These are phyloP conservation scores for Chromoteleia sp. DNA, from an alignment of 2,888 invertebrate genomes.

Conservation along the genomic window DNA sequence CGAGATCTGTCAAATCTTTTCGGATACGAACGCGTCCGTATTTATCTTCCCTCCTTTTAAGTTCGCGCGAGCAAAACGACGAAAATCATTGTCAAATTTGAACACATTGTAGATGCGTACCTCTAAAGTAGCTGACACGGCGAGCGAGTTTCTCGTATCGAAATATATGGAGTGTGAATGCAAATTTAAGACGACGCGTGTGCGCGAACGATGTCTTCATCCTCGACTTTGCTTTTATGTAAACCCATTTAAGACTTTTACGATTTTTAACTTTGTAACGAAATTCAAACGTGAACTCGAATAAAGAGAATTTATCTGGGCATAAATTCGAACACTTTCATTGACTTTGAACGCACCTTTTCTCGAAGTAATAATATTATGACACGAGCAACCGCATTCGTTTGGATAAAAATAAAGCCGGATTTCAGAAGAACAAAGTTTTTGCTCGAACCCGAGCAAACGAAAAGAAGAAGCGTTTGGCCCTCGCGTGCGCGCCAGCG, in stretches of 20 bases:
- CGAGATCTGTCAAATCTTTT: conserved; percentile 26
- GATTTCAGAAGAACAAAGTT: conserved; percentile 23
- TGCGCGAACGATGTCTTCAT: conserved; percentile 44
- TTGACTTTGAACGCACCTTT: conserved; percentile 43
- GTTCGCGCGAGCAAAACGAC: conserved; percentile 16
- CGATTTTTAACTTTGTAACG: conserved; percentile 51
- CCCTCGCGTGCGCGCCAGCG: not conserved
- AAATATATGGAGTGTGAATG: conserved; percentile 46
- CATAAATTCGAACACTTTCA: conserved; percentile 37
- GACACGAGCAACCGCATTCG: conserved; percentile 26
- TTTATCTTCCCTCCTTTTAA: conserved; percentile 19
- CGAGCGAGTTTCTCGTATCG: conserved; percentile 20
- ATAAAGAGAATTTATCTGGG: conserved; percentile 49
- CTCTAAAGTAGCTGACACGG: not conserved
- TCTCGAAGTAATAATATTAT: conserved; percentile 24
- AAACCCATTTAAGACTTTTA: conserved; percentile 50
- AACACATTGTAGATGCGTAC: conserved; percentile 24
- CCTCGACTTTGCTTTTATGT: conserved; percentile 38
- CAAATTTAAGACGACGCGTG: conserved; percentile 52
- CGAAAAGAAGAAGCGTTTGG: no score
- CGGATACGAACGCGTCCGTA: conserved; percentile 21
- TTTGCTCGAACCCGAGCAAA: no score
- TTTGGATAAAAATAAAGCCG: conserved; percentile 46
- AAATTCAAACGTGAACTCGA: conserved; percentile 20
- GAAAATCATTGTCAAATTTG: conserved; percentile 45